phyloP scores from a whole-genome alignment of 1,140 invertebrate genomes.

The Pectinophora gossypiella region DNA sequence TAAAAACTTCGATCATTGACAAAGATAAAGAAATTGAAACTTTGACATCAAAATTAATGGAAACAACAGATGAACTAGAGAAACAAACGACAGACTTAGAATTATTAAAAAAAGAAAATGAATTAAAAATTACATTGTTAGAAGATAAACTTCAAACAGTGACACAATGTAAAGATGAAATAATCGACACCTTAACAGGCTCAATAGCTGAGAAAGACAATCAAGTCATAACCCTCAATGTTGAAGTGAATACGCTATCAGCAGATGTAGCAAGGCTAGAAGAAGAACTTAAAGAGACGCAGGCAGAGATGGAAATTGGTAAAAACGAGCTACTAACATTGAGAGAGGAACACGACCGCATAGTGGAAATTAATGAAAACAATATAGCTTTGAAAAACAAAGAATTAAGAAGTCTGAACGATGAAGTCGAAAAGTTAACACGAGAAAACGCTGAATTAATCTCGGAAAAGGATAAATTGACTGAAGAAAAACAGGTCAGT shows the following conservation, averaged over 20 bases:
- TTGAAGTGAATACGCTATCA: conserved; percentile 34
- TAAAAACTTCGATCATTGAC: conserved; percentile 21
- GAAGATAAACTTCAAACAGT: conserved; percentile 38
- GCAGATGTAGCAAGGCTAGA: conserved; percentile 28
- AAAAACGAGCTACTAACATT: conserved; percentile 41
- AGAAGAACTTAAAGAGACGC: conserved; percentile 39
- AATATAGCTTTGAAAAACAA: conserved; percentile 41
- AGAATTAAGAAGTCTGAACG: conserved; percentile 32
- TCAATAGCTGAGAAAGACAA: conserved; percentile 39
- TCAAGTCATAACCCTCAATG: conserved; percentile 35
- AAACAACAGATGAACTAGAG: conserved; percentile 18
- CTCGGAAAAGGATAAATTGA: conserved; percentile 28
- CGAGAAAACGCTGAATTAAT: conserved; percentile 28
- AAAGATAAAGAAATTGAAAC: conserved; percentile 29
- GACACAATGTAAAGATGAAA: conserved; percentile 33
- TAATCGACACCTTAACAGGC: conserved; percentile 35
- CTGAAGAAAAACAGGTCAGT: conserved; percentile 52
- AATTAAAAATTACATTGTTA: conserved; percentile 24
- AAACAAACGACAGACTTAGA: conserved; percentile 30
- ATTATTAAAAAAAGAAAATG: conserved; percentile 24
- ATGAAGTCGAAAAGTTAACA: conserved; percentile 31
- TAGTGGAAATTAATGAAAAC: conserved; percentile 27
- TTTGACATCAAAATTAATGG: conserved; percentile 29
- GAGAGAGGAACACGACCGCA: conserved; percentile 37
- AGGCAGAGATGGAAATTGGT: conserved; percentile 45